phyloP scores from a whole-genome alignment of 2,797 vertebrate genomes.

The Centroberyx gerrardi region DNA sequence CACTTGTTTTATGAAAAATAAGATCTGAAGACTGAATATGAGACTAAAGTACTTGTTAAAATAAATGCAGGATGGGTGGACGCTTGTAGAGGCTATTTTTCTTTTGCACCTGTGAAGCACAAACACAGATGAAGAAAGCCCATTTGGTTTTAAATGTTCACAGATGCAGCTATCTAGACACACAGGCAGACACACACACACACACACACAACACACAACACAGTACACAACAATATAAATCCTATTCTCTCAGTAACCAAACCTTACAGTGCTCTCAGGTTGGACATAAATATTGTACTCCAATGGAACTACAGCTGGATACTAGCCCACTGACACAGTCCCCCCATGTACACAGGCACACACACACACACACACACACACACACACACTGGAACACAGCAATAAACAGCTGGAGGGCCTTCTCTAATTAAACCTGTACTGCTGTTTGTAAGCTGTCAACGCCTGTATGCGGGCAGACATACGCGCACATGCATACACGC shows the following conservation, averaged over 20 bases:
- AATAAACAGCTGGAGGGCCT: conserved; percentile 76
- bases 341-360: conserved; percentile 40
- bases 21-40: no score
- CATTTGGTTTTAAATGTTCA: conserved; percentile 27
- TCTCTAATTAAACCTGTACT: conserved; percentile 80
- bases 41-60: background rate
- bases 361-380: conserved; percentile 14
- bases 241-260: conserved; percentile 29
- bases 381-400: conserved; percentile 41
- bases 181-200: conserved; percentile 11
- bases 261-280: conserved; percentile 26
- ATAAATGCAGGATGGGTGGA: conserved; percentile 6
- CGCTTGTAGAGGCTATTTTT: background rate
- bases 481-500: conserved; percentile 16
- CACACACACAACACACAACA: conserved; percentile 10
- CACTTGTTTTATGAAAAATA: no score
- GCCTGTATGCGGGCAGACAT: conserved; percentile 55
- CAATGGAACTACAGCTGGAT: conserved; percentile 29
- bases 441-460: conserved; percentile 75
- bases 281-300: conserved; percentile 45
- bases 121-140: conserved; percentile 19
- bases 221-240: conserved; percentile 21
- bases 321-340: conserved; percentile 62
- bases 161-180: conserved; percentile 15
- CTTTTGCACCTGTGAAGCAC: conserved; percentile 16